These are phyloP conservation scores for Xiphydria camelus DNA, from an alignment of 2,888 invertebrate genomes.

Conservation along the genomic window DNA sequence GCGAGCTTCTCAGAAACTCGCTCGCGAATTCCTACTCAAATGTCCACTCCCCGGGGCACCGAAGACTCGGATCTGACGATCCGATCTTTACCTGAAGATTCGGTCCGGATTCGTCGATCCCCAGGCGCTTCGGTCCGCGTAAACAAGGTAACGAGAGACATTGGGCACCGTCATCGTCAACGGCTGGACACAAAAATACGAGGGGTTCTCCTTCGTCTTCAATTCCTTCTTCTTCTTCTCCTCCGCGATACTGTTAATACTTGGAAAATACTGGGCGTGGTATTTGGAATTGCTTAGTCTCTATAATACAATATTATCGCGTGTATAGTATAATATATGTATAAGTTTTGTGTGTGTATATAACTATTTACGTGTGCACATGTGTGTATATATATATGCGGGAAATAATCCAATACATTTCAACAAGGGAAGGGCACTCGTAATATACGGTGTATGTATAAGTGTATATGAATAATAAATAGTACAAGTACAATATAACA, in stretches of 20 bases:
- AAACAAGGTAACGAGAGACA: neutral
- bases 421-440: constrained; percentile 42
- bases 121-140: constrained; percentile 1
- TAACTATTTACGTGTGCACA: too few species aligned
- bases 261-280: constrained; percentile 52
- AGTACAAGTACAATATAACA: neutral
- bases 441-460: constrained; percentile 31
- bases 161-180: too few species aligned
- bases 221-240: constrained; percentile 5
- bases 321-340: too few species aligned
- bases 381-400: too few species aligned
- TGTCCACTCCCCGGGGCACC: too few species aligned
- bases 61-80: too few species aligned
- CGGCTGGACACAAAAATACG: constrained; percentile 17
- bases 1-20: too few species aligned
- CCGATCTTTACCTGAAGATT: neutral
- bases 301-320: constrained; percentile 40
- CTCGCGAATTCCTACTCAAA: too few species aligned
- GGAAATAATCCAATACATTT: too few species aligned
- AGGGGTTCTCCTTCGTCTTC: neutral
- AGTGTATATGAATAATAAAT: constrained; percentile 20
- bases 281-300: constrained; percentile 41
- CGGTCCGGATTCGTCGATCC: constrained; percentile 1
- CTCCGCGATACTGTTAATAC: constrained; percentile 28
- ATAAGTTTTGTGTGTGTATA: too few species aligned